Base-by-base conservation (phyloP, 2,113 vertebrate genomes). In the Asarcornis scutulata region DNA sequence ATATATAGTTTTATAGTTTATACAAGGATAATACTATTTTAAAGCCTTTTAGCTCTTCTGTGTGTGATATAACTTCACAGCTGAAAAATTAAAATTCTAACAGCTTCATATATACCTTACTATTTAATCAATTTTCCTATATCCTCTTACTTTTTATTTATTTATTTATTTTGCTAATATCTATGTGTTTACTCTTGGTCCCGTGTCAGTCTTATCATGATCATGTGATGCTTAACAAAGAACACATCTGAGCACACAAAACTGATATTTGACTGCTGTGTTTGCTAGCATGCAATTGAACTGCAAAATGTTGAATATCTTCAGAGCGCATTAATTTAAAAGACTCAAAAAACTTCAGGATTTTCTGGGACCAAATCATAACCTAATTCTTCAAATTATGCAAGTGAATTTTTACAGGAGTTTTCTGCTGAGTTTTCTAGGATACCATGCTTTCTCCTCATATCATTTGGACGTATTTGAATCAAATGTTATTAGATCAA, bases 181-280 rank as follows among this genome's bases (percentile, higher is more conserved):
- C 21, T 62, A 11, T 48, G 31, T 55, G 14, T 86, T 73, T 80
- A 60, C 17, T 83, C 34, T 36, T 91, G n/a, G 27, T 66, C 5
- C 26, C 0, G 0, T 44, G 5, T 36, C 46, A 73, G 23, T 20
- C 14, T 34, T 32, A 20, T 44, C 27, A 36, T 52, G 89, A n/a
- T 40, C 2, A 0, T 11, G 2, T 44, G 42, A 17, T 52, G 8
- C 42, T 72, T 67, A 16, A 20, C 46, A 25, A 59, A 68, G 18
- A 84, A 53, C 29, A 27, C 11, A 17, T 60, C 14, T 69, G 66
- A 40, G 31, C 12, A n/a, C 44, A 76, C 21, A 77, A 58, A 92
- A 32, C 27, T 73, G 48, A 2, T 55, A 23, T 9, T 48, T 60
- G 12, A 68, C 74, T 72, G 21, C 21, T 53, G 21, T 69, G 27